phyloP scores from a whole-genome alignment of 2,113 vertebrate genomes.

The Sturnira hondurensis region DNA sequence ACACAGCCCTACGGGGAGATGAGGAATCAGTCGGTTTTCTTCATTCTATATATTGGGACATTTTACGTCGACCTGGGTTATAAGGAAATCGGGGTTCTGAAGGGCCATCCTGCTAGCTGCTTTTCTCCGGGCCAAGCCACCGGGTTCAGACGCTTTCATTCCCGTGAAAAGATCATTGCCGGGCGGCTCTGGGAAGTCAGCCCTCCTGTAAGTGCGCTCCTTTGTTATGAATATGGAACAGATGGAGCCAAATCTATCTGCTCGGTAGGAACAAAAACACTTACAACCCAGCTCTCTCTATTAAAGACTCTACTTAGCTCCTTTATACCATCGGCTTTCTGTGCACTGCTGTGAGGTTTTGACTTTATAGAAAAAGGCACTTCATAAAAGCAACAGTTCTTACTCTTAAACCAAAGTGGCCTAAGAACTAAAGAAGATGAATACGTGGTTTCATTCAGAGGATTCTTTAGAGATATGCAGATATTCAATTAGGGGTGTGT shows the following conservation, averaged over 20 bases:
- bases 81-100: constrained; percentile 71
- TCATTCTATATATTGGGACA: constrained; percentile 50
- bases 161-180: constrained; percentile 86
- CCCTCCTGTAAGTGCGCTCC: constrained; percentile 83
- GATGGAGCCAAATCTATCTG: constrained; percentile 88
- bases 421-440: constrained; percentile 82
- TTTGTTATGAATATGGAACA: constrained; percentile 93
- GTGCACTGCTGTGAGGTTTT: constrained; percentile 87
- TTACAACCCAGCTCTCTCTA: constrained; percentile 84
- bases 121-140: constrained; percentile 77
- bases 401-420: constrained; percentile 82
- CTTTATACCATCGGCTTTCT: constrained; percentile 85
- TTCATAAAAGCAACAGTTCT: constrained; percentile 84
- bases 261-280: constrained; percentile 87
- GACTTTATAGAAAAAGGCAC: constrained; percentile 84
- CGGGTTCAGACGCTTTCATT: constrained; percentile 81
- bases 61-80: constrained; percentile 59
- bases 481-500: constrained; percentile 78
- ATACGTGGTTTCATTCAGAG: constrained; percentile 77
- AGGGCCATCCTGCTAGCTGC: constrained; percentile 58
- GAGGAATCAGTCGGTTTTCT: neutral
- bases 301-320: constrained; percentile 87
- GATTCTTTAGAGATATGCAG: constrained; percentile 82
- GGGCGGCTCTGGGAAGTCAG: constrained; percentile 79
- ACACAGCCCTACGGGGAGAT: neutral